These are phyloP conservation scores for Enteromius radiatus DNA, from an alignment of 2,797 vertebrate genomes.

Conservation along the genomic window DNA sequence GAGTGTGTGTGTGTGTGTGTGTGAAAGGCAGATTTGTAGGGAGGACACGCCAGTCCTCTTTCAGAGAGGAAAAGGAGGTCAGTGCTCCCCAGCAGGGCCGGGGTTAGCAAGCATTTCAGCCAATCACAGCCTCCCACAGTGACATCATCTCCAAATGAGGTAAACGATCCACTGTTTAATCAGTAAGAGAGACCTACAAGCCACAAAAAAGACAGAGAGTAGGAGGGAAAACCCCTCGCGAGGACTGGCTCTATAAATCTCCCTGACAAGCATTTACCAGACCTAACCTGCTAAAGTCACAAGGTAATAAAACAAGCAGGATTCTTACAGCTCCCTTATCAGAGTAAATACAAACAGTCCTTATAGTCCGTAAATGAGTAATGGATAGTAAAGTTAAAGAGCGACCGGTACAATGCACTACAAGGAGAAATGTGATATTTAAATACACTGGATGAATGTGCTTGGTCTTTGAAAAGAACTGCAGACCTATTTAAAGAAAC, in stretches of 20 bases:
- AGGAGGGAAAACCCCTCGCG: slow-evolving; percentile 29
- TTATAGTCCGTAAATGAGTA: slow-evolving; percentile 19
- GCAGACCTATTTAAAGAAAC: background rate
- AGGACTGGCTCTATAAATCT: slow-evolving; percentile 44
- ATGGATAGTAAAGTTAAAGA: slow-evolving; percentile 18
- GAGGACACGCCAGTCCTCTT: slow-evolving; percentile 58
- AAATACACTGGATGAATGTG: background rate
- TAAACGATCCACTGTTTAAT: slow-evolving; percentile 72
- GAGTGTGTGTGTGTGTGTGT: background rate
- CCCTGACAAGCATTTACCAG: slow-evolving; percentile 40
- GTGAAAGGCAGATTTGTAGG: slow-evolving; percentile 22
- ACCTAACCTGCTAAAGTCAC: slow-evolving; percentile 39
- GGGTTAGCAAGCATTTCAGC: slow-evolving; percentile 65
- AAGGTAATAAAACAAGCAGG: slow-evolving; percentile 56
- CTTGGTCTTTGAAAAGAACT: background rate
- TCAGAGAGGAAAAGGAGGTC: slow-evolving; percentile 69
- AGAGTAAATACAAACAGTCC: slow-evolving; percentile 39
- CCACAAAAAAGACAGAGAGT: slow-evolving; percentile 53
- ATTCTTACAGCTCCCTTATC: slow-evolving; percentile 49
- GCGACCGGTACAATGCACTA: background rate
- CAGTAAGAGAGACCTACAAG: slow-evolving; percentile 61
- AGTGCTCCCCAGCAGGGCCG: slow-evolving; percentile 61
- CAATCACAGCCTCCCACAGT: slow-evolving; percentile 65
- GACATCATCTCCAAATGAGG: slow-evolving; percentile 71
- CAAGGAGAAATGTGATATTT: background rate